A percentile compares a stretch with the other conserved stretches of the same genome.
phyloP scores from a whole-genome alignment of 1,140 invertebrate genomes.

The Zophobas atratus region DNA sequence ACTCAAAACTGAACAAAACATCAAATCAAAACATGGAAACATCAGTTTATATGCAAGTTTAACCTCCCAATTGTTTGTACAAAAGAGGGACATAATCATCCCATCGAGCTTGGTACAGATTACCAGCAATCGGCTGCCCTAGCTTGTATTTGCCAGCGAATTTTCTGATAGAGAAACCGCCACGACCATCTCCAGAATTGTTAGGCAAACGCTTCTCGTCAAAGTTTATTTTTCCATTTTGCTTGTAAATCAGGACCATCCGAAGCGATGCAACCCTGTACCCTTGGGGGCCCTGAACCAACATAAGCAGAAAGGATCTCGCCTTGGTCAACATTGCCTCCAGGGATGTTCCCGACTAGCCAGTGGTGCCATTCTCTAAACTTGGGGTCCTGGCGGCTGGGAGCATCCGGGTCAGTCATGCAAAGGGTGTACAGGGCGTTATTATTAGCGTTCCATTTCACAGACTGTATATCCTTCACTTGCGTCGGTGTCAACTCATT shows the following conservation, averaged over 20 bases:
- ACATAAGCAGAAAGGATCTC: constrained; percentile 82
- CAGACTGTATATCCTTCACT: constrained; percentile 79
- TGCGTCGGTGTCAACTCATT: constrained; percentile 85
- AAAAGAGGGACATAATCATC: constrained; percentile 92
- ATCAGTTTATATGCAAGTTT: constrained; percentile 47
- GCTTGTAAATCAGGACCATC: constrained; percentile 92
- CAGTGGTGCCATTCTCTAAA: constrained; percentile 93
- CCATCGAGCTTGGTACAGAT: constrained; percentile 91
- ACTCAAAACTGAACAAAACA: constrained; percentile 2
- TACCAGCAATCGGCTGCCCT: constrained; percentile 88
- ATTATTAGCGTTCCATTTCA: constrained; percentile 77
- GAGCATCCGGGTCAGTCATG: constrained; percentile 92
- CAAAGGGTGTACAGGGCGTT: constrained; percentile 82
- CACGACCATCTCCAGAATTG: too few species aligned
- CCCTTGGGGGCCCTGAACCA: constrained; percentile 89
- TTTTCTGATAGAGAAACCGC: constrained; percentile 81
- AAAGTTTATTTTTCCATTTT: constrained; percentile 80
- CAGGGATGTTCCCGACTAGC: constrained; percentile 93
- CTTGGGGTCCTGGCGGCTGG: constrained; percentile 82
- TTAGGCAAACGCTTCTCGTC: constrained; percentile 78
- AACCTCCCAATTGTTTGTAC: constrained; percentile 78
- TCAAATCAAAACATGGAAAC: background rate
- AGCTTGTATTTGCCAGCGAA: constrained; percentile 91
- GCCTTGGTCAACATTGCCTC: constrained; percentile 79
- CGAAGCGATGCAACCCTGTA: constrained; percentile 91